A percentile compares a stretch with the other conserved stretches of the same genome.
Conservation (phyloP, 2,797 vertebrate genomes). For the Darevskia mixta region DNA sequence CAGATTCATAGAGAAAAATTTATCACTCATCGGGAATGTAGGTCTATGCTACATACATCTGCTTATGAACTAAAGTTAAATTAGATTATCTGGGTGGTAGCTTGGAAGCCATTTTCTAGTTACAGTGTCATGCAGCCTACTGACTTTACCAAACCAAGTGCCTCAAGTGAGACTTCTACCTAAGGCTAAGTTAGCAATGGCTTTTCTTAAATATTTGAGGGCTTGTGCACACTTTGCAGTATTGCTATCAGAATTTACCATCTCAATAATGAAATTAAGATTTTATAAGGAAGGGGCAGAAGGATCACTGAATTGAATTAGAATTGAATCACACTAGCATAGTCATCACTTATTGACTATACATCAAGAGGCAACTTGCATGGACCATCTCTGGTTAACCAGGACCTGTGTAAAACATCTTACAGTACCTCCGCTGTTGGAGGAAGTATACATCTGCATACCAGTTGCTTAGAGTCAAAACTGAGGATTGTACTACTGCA, state of each 20-base stretch:
- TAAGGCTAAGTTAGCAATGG: background rate
- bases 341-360: background rate
- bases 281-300: background rate
- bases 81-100: constrained; percentile 29
- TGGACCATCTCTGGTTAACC: no score
- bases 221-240: background rate
- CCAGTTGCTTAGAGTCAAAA: no score
- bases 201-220: background rate
- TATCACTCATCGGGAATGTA: constrained; percentile 17
- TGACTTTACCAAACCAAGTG: background rate
- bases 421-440: no score
- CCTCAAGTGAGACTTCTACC: background rate
- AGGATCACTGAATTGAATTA: background rate
- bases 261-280: background rate
- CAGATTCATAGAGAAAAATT: constrained; percentile 31
- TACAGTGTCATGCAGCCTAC: background rate
- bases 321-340: background rate
- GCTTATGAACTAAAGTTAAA: constrained; percentile 20
- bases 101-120: constrained; percentile 7
- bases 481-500: no score
- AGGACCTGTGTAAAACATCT: no score
- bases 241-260: background rate
- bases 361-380: background rate
- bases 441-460: no score
- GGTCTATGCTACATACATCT: constrained; percentile 6